Base-by-base conservation (phyloP, 2,797 vertebrate species). In the Acrossocheilus wenchowensis region DNA sequence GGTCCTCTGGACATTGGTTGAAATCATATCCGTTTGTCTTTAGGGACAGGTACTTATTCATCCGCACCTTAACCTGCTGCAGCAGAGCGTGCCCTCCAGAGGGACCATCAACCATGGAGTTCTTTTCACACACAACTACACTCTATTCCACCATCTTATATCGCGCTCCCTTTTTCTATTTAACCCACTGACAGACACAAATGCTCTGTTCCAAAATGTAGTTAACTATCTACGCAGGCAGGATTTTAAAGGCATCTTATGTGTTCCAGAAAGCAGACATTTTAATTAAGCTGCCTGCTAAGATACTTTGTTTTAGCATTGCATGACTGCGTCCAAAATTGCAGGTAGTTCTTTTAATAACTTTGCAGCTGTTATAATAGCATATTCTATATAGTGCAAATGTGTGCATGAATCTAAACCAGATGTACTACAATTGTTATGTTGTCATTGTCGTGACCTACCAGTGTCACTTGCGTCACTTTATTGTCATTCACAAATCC, bases 21-120 rank as follows among this genome's bases (percentile, higher is more conserved):
- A 81, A 86, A 68, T n/a, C 80, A 71, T 62, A 86, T 87, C 75
- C 43, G 77, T 81, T 86, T 82, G 68, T 87, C 84, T 87, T 81
- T 26, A 8, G 86, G 86, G 86, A 89, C 82, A 81, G 78, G 54
- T 77, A 85, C 88, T 89, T 88, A 91, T 89, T 90, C 87, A 91
- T 86, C 66, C 66, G 4, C 60, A 84, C 84, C 77, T 90, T 87
- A 89, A 90, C 83, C 83, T 88, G 66, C 77, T 72, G 75, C 88
- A 83, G 60, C 69, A 43, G 64, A 90, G 84, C 86, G 74, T 88
- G 75, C 86, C 52, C 74, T 90, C 81, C 71, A 81, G 23, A 66
- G 88, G 85, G 82, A 88, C 78, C 71, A 74, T 82, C 89, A 80
- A 87, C 88, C 81, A 88, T 87, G 62, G 66, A 85, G 75, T 83